Evolutionary conservation across 2,797 vertebrate genomes (phyloP).

Genomic region (Chaenodraco wilsoni): DNA sequence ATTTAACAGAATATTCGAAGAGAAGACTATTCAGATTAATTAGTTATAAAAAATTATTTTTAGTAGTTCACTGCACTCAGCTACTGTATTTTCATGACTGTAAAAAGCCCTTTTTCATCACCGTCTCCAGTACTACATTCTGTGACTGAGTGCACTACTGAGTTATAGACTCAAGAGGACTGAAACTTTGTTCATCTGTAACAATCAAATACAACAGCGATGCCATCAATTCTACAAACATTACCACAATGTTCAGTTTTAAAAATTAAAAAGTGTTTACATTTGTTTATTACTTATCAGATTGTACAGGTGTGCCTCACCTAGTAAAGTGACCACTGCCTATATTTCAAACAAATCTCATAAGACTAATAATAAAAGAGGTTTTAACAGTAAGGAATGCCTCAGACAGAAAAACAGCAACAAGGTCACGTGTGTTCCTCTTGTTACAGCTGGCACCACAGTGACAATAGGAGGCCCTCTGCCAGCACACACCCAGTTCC

Average conservation of each 20-base stretch:
- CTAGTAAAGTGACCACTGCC: background rate
- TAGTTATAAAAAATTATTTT: background rate
- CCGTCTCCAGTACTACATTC: background rate
- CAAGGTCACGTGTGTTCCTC: constrained; percentile 46
- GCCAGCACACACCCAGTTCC: constrained; percentile 41
- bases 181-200: background rate
- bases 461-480: constrained; percentile 55
- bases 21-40: background rate
- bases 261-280: too few species aligned
- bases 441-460: constrained; percentile 52
- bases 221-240: background rate
- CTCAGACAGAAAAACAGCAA: constrained; percentile 34
- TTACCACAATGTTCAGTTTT: background rate
- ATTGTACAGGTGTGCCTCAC: background rate
- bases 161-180: too few species aligned
- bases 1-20: background rate
- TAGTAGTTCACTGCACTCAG: background rate
- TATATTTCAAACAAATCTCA: too few species aligned
- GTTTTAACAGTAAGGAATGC: background rate
- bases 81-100: background rate
- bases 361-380: too few species aligned
- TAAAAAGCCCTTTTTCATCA: background rate
- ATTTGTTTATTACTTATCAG: background rate
- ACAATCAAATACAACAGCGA: background rate
- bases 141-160: background rate